Base-by-base conservation (phyloP, 2,797 vertebrate species). In the Holocentrus rufus region DNA sequence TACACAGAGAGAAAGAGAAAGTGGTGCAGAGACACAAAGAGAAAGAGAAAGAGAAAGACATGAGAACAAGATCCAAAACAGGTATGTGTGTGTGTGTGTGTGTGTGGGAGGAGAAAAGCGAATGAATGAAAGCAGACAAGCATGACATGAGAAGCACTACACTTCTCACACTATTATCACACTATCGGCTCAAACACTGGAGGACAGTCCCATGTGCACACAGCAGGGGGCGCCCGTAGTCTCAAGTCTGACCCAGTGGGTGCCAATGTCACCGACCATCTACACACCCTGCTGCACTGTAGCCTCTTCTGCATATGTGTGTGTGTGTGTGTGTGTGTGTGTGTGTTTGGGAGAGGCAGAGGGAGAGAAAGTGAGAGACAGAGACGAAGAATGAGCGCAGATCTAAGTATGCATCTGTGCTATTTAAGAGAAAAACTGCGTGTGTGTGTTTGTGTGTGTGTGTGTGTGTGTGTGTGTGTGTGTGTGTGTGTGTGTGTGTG, bases 141-240 rank as follows among this genome's bases (percentile, higher is more conserved):
- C 3, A 18, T 67, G 62, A 81, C 72, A 88, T 54, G 13, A 69
- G 61, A 10, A 3, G 5, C 49, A 64, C 14, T 49, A 7, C 66
- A 56, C 55, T 22, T 27, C 4, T n/a, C n/a, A n/a, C n/a, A n/a
- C n/a, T 70, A 63, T 20, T 68, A 72, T 25, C 27, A 55, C 10
- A 0, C 6, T 1, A 36, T 67, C 20, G 8, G 17, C 42, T 22
- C 13, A 34, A 47, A 49, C 31, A 42, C 10, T 18, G 18, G 20
- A 30, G 2, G 44, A 63, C 3, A 58, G 53, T 80, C 55, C 54
- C 22, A 46, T 2, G 4, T 6, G 9, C 10, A 0, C 53, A 18
- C 93, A 93, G 82, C 83, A 93, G 92, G 79, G 81, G 92, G 92
- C 71, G 87, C 86, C 44, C 53, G 20, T 22, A 4, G 30, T 65